Evolutionary conservation across 1,140 invertebrate species (phyloP), one percentile per base, ranked within the genome.

Genomic region (Drosophila bifasciata): DNA sequence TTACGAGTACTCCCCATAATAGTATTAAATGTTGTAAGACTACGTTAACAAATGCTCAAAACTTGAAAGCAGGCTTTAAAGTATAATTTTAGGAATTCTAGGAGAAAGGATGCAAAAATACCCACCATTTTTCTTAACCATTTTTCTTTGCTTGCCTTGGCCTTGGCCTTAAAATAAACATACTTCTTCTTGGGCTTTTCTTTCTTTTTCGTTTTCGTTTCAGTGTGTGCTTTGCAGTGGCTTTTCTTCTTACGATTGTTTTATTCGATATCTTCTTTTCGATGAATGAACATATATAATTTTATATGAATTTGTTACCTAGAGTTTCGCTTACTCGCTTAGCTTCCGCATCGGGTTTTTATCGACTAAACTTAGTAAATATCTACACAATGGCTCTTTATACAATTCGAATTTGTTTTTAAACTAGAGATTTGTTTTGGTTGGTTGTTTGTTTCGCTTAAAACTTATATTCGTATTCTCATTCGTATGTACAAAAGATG

Each of bases 381-480:
- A 85, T 75, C 81, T 85, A 85, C 77, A 78, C 77, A 44, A 36
- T 36, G 32, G 32, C 32, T 36, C 64, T 70, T 75, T 75, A 71
- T 86, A 85, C 83, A 85, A 86, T 86, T 85, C 61, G 67, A 84
- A 84, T 84, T 66, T 44, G 48, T 81, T 45, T 48, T 67, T 80
- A 85, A 85, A 80, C 81, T 86, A 85, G 56, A 36, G 32, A 36
- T 36, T 36, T 36, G n/a, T n/a, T n/a, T 28, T 32, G 3, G 1
- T 28, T 9, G 8, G 5, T 25, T 25, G 23, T 25, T 25, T 32
- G 11, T 71, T 68, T 77, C 59, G 61, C 81, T 86, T 85, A 85
- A 85, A 88, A 85, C 81, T 85, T 88, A 84, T 80, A 84, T 80
- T 80, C 32, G 81, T 86, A 85, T 81, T 83, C 32, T 83, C 32